Conservation (phyloP, 2,113 vertebrate genomes). For the Tupaia tana region DNA sequence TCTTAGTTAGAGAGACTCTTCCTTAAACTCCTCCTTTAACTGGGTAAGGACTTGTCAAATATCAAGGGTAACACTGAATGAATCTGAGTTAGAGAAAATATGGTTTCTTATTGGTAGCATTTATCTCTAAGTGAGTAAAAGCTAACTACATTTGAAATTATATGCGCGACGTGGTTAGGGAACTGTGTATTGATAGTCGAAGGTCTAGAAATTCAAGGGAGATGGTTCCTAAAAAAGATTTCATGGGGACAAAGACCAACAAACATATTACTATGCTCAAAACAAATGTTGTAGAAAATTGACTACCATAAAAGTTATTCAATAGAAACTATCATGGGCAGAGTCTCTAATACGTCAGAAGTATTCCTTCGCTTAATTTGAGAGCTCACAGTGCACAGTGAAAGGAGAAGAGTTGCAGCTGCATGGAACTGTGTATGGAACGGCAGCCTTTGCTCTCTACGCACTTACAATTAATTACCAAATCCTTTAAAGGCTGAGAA, state of each 20-base stretch:
- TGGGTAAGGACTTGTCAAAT: background rate
- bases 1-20: background rate
- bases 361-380: background rate
- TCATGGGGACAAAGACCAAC: background rate
- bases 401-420: background rate
- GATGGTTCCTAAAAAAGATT: background rate
- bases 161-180: background rate
- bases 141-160: background rate
- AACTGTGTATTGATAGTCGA: background rate
- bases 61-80: background rate
- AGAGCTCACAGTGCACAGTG: background rate
- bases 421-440: conserved; percentile 42
- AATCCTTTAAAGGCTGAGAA: conserved; percentile 80
- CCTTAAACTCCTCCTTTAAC: background rate
- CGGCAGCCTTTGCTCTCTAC: background rate
- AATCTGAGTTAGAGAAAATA: background rate
- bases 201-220: background rate
- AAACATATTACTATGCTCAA: background rate
- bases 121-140: background rate
- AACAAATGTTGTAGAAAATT: background rate
- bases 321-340: background rate
- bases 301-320: background rate
- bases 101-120: background rate
- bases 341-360: background rate
- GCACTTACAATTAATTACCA: conserved; percentile 82